Percentiles rank a stretch among this genome's conserved stretches.
These are phyloP conservation scores for Actenoides hombroni DNA, from an alignment of 2,113 vertebrate species.

Conservation along the genomic window DNA sequence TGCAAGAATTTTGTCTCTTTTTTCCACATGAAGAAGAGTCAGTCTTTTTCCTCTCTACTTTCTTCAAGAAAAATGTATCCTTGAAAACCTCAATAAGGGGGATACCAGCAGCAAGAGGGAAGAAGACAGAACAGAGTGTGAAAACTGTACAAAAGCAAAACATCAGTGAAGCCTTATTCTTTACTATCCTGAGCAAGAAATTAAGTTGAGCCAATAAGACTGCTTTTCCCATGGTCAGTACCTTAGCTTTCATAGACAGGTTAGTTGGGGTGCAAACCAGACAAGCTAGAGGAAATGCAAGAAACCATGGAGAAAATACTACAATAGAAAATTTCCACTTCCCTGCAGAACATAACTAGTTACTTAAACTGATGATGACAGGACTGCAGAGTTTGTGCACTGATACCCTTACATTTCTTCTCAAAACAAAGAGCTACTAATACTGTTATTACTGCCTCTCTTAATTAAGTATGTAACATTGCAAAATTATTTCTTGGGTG, in stretches of 20 bases:
- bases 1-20: background rate
- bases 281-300: background rate
- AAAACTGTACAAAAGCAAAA: background rate
- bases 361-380: background rate
- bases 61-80: background rate
- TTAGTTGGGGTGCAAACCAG: background rate
- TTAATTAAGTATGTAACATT: background rate
- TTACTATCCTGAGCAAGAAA: background rate
- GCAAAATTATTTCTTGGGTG: background rate
- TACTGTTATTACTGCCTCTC: background rate
- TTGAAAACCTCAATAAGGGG: background rate
- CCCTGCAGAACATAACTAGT: background rate
- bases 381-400: background rate
- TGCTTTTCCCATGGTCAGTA: background rate
- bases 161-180: background rate
- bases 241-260: background rate
- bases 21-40: background rate
- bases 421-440: background rate
- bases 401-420: background rate
- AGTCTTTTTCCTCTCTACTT: background rate
- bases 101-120: background rate
- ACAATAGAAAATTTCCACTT: background rate
- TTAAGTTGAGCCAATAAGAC: background rate
- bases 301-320: background rate
- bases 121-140: background rate